Base-by-base conservation (phyloP, 2,888 invertebrate species). In the Piscicola geometra region DNA sequence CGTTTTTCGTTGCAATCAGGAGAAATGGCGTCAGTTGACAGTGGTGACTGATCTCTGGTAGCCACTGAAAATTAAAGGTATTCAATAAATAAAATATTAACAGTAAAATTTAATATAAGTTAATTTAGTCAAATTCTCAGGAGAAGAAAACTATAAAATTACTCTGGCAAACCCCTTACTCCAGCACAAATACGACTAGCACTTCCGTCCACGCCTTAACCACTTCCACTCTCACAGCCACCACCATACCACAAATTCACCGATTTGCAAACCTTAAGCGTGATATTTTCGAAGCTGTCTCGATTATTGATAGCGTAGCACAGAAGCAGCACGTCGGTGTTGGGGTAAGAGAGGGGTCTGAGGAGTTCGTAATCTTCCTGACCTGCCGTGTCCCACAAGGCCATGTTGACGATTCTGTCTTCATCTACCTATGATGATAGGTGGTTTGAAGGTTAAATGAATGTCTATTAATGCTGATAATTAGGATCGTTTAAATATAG, bases 341-440 rank as follows among this genome's bases (percentile, higher is more conserved):
- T 79, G 36, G 78, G 78, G 56, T 78, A 78, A 41, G 78, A 78
- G 3, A 78, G 77, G 2, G 78, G 78, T 50, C 78, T 76, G 66
- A 78, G 77, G 0, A 76, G 67, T 25, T 78, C 78, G 73, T 77
- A 78, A 33, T 77, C 78, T 66, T 78, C 78, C 71, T 78, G 78
- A 28, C 78, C 78, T 18, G 78, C 78, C 28, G 78, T 78, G 77
- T 78, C 78, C 78, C 78, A 78, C 35, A 78, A 64, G n/a, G 78
- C 78, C 75, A 77, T 70, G 60, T 77, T 47, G n/a, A 78, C 41
- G 9, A 21, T 30, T 52, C 56, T 56, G n/a, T 69, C 52, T 50
- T 74, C 76, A 32, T 76, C 67, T 28, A 73, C 47, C 76, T 76
- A 52, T 21, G 32, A 12, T n/a, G n/a, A n/a, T n/a, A n/a, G n/a